Evolutionary conservation across 2,888 invertebrate genomes (phyloP).

Genomic region (Xestia ashworthii): DNA sequence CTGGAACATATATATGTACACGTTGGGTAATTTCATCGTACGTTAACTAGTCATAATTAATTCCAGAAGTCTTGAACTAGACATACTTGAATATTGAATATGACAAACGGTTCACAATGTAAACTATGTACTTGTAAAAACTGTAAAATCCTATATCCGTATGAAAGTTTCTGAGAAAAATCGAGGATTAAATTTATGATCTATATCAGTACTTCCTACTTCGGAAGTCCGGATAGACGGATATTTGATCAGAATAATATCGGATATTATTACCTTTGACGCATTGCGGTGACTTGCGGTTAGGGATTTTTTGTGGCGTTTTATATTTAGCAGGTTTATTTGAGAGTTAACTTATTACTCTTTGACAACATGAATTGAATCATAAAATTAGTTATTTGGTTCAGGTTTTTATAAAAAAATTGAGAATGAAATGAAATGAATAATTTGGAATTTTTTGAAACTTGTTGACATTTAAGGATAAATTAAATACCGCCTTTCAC

Average conservation of each 20-base stretch:
- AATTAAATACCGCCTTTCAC: not conserved
- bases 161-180: conserved; percentile 41
- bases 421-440: too few relatives aligned
- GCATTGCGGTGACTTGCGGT: conserved; percentile 49
- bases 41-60: conserved; percentile 1
- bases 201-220: conserved; percentile 16
- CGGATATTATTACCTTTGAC: conserved; percentile 50
- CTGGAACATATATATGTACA: not conserved
- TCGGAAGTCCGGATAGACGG: conserved; percentile 48
- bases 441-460: not conserved
- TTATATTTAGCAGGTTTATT: not conserved
- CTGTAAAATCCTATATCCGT: conserved; percentile 57
- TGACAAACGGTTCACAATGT: conserved; percentile 33
- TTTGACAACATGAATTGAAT: conserved; percentile 13
- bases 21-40: conserved; percentile 28
- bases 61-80: conserved; percentile 7
- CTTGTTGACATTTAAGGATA: not conserved
- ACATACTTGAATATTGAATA: conserved; percentile 23
- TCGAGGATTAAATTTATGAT: conserved; percentile 17
- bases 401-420: not conserved
- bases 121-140: conserved; percentile 18
- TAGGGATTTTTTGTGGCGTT: conserved; percentile 20
- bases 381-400: not conserved
- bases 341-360: conserved; percentile 5
- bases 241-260: conserved; percentile 8